A percentile compares a stretch with the other conserved stretches of the same genome.
These are phyloP conservation scores for Mesaphorura yosii DNA, from an alignment of 1,140 invertebrate species.

Conservation along the genomic window DNA sequence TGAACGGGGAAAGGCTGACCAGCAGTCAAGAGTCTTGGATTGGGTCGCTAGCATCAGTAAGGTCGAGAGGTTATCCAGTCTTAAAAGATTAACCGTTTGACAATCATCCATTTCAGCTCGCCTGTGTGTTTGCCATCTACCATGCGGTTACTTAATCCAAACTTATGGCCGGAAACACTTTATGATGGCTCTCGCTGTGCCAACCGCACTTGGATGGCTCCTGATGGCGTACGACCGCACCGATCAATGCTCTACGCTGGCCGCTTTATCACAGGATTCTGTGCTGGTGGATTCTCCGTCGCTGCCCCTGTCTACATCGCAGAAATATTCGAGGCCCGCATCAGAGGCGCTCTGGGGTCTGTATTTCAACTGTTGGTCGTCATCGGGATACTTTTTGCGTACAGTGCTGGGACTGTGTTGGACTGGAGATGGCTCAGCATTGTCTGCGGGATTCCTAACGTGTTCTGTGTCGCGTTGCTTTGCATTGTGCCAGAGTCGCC, in stretches of 20 bases:
- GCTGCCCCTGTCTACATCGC: constrained; percentile 62
- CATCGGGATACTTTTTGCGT: constrained; percentile 59
- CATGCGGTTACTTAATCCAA: constrained; percentile 52
- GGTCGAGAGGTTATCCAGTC: too few relatives aligned
- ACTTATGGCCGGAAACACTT: constrained; percentile 48
- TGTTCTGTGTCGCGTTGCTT: constrained; percentile 52
- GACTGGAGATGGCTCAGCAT: constrained; percentile 53
- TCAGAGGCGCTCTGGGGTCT: constrained; percentile 59
- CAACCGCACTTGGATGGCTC: constrained; percentile 50
- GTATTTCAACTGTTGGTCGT: constrained; percentile 65
- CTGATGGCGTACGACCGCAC: constrained; percentile 43
- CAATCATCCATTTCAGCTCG: constrained; percentile 43
- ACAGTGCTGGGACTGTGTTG: constrained; percentile 14
- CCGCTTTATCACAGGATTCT: constrained; percentile 48
- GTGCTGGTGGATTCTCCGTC: constrained; percentile 12
- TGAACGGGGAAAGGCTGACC: constrained; percentile 36
- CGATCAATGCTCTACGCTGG: constrained; percentile 46
- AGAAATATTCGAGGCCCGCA: constrained; percentile 63
- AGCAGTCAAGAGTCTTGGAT: constrained; percentile 13
- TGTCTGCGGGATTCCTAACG: constrained; percentile 52
- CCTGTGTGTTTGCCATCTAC: constrained; percentile 43
- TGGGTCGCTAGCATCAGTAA: too few relatives aligned
- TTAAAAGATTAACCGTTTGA: too few relatives aligned
- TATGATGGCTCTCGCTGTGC: constrained; percentile 47
- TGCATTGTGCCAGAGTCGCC: constrained; percentile 70